These are phyloP conservation scores for Ctena decussata DNA, from an alignment of 2,888 invertebrate species.

Conservation along the genomic window DNA sequence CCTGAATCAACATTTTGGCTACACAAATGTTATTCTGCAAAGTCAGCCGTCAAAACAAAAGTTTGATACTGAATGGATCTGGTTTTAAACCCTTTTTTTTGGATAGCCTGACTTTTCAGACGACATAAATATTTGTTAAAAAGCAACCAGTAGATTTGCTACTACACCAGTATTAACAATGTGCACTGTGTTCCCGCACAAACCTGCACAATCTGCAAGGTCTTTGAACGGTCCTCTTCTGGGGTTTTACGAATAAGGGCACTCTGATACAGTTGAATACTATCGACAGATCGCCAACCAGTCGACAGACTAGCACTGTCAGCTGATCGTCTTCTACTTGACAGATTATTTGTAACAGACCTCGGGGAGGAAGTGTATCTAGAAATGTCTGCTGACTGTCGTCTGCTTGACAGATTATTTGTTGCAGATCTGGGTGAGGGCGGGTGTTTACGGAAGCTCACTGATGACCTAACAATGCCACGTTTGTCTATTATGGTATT, in stretches of 20 bases:
- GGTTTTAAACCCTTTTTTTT: too few relatives aligned
- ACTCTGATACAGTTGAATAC: conserved; percentile 55
- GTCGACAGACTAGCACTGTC: conserved; percentile 34
- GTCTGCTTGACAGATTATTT: not conserved
- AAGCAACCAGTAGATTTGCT: not conserved
- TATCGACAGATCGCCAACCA: conserved; percentile 68
- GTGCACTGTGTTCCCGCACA: conserved; percentile 2
- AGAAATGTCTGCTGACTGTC: not conserved
- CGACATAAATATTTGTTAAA: too few relatives aligned
- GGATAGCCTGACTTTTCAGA: too few relatives aligned
- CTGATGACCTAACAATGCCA: not conserved
- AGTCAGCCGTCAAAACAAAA: too few relatives aligned
- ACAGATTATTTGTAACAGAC: not conserved
- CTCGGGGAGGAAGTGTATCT: too few relatives aligned
- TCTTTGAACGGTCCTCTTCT: not conserved
- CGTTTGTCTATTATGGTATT: not conserved
- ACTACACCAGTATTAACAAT: not conserved
- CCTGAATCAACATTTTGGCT: too few relatives aligned
- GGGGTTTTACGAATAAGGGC: conserved; percentile 30
- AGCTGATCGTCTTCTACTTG: not conserved
- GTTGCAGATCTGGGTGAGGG: not conserved
- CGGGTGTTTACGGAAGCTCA: not conserved
- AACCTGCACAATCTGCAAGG: conserved; percentile 1
- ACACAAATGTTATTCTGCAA: too few relatives aligned
- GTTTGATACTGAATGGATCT: too few relatives aligned